Evolutionary conservation across 2,113 vertebrate genomes (phyloP), one percentile per base, ranked within the genome.

Genomic region (Pseudopipra pipra): DNA sequence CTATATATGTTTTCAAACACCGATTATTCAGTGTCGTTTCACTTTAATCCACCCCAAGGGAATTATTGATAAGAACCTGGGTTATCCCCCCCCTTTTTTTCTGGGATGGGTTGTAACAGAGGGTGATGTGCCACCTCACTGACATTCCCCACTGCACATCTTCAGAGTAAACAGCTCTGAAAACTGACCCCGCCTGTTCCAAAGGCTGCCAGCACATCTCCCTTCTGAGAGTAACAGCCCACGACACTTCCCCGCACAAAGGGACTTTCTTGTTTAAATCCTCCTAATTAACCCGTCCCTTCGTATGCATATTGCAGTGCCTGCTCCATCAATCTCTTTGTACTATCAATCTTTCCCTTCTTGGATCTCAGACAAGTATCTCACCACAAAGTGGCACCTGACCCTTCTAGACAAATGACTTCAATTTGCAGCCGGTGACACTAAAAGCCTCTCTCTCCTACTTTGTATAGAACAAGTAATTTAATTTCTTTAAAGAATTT

Each of bases 381-480:
- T 95, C 94, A 96, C 90, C 93, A 83, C 94, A 91, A 97, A 97
- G 96, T 95, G 97, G 92, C 96, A 97, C 93, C 96, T 97, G 97
- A 97, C 96, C 97, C 96, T 95, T 96, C 94, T 76, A 97, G 97
- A 97, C 94, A 97, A 98, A 98, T 97, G 73, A 96, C 97, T 97
- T 97, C 96, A 97, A 97, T 97, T 97, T 97, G 95, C 96, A 97
- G 96, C 35, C 96, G 65, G 86, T 95, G 97, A 95, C 95, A 97
- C 91, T 97, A 96, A 97, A 97, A 97, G 96, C 92, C 85, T 92
- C 65, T 81, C 94, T 91, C 82, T 90, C 85, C 94, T 97, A 81
- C 94, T 97, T 87, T 96, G 86, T 94, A 96, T 58, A 96, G 90
- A 89, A 87, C 90, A 90, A 41, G 46, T 96, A 96, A 97, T 96